Conservation (phyloP, 2,113 vertebrate species). For the Vulpes lagopus region DNA sequence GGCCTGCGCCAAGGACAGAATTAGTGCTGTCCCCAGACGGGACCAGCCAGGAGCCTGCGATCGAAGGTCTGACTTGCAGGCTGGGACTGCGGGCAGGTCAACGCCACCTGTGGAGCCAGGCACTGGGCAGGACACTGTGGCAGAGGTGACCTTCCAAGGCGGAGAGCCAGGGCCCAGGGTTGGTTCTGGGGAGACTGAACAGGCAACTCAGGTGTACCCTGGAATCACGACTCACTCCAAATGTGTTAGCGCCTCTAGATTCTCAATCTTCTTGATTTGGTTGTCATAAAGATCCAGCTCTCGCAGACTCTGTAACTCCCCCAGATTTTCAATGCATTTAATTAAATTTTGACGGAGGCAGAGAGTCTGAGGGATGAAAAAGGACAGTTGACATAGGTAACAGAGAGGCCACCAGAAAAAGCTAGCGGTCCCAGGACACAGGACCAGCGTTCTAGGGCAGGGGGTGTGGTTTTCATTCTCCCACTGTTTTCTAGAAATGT, state of each 20-base stretch:
- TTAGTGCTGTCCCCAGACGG: accelerated
- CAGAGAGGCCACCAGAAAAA: not conserved
- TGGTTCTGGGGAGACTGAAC: not conserved
- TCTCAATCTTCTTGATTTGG: constrained; percentile 97
- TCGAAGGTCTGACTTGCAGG: not conserved
- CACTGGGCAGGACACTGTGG: not conserved
- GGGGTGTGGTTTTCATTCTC: accelerated
- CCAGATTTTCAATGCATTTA: constrained; percentile 97
- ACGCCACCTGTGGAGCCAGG: accelerated
- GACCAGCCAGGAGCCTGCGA: not conserved
- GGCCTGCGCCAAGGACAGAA: not conserved
- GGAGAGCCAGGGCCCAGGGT: not conserved
- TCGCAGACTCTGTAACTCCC: constrained; percentile 90
- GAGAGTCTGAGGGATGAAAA: constrained; percentile 89
- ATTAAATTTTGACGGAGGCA: constrained; percentile 98
- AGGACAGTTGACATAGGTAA: not conserved
- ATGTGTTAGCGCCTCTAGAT: constrained; percentile 92
- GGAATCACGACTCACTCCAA: constrained; percentile 93
- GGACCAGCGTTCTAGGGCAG: not conserved
- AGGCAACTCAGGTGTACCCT: not conserved
- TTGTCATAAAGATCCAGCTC: constrained; percentile 99
- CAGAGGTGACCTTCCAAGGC: not conserved
- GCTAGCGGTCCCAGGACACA: no score
- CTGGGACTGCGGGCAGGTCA: accelerated
- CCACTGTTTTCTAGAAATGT: not conserved